These are phyloP conservation scores for Ennomos erosarius DNA, from an alignment of 2,888 invertebrate genomes.

Conservation along the genomic window DNA sequence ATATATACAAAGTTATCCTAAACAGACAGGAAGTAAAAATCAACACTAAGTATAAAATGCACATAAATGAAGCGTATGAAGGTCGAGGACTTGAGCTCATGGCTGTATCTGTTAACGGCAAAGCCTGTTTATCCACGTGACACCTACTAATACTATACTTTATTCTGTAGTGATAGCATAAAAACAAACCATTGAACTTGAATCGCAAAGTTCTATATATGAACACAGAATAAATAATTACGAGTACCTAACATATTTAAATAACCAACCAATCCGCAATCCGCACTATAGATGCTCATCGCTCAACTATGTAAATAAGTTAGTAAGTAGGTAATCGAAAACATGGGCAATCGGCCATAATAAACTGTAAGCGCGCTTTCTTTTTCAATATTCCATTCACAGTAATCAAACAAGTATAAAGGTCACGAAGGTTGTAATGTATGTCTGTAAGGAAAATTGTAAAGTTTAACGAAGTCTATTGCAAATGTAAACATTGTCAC, in stretches of 20 bases:
- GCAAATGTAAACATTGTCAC: slow-evolving; percentile 12
- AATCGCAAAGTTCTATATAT: too few relatives aligned
- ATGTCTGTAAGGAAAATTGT: slow-evolving; percentile 18
- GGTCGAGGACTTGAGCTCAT: slow-evolving; percentile 1
- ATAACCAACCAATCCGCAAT: too few relatives aligned
- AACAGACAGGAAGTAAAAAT: slow-evolving; percentile 47
- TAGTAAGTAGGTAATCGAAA: too few relatives aligned
- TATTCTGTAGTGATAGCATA: too few relatives aligned
- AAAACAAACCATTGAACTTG: too few relatives aligned
- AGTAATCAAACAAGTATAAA: not conserved
- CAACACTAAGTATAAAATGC: not conserved
- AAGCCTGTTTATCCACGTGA: too few relatives aligned
- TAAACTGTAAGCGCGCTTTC: slow-evolving; percentile 1
- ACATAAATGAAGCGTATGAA: not conserved
- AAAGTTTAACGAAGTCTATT: slow-evolving; percentile 18
- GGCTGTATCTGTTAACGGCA: not conserved
- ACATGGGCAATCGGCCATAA: too few relatives aligned
- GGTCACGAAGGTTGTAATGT: slow-evolving; percentile 17
- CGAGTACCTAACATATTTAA: too few relatives aligned
- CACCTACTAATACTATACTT: too few relatives aligned
- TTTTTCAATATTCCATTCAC: slow-evolving; percentile 24
- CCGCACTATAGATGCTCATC: too few relatives aligned
- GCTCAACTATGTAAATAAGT: too few relatives aligned
- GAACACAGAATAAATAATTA: too few relatives aligned
- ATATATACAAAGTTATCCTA: slow-evolving; percentile 65